A percentile compares a stretch with the other conserved stretches of the same genome.
Evolutionary conservation across 2,888 invertebrate species (phyloP).

Genomic region (Eristalis arbustorum): DNA sequence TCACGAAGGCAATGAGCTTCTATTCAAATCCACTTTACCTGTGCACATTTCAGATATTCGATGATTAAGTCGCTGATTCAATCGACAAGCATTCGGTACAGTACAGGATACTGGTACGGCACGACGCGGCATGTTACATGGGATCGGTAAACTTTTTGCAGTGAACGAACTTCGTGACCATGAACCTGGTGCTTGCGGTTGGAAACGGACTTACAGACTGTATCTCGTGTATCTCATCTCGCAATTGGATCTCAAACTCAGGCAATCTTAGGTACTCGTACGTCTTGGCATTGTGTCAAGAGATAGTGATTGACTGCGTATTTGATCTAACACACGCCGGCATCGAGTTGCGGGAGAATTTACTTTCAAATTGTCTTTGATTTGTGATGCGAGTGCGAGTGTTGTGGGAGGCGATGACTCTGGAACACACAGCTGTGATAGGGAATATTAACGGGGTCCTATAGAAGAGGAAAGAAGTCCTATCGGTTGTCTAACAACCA

Average conservation of each 20-base stretch:
- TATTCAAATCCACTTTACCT: too few relatives aligned
- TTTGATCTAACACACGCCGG: too few relatives aligned
- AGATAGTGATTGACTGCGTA: neutral
- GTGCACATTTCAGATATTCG: neutral
- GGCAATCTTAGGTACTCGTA: neutral
- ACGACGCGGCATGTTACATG: too few relatives aligned
- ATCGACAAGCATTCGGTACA: neutral
- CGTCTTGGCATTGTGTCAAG: neutral
- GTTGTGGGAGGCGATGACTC: too few relatives aligned
- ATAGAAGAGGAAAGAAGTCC: too few relatives aligned
- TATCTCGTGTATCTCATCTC: neutral
- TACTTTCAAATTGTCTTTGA: too few relatives aligned
- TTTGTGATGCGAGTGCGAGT: too few relatives aligned
- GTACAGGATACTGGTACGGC: neutral
- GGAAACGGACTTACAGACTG: neutral
- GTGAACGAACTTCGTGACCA: neutral
- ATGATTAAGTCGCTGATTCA: neutral
- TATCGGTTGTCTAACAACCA: too few relatives aligned
- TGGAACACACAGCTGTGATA: too few relatives aligned
- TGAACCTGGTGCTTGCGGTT: neutral
- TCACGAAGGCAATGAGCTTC: too few relatives aligned
- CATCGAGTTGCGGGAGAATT: too few relatives aligned
- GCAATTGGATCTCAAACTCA: neutral
- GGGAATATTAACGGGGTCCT: too few relatives aligned
- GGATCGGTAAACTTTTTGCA: neutral